phyloP scores from a whole-genome alignment of 2,113 vertebrate species.

The Phainopepla nitens region DNA sequence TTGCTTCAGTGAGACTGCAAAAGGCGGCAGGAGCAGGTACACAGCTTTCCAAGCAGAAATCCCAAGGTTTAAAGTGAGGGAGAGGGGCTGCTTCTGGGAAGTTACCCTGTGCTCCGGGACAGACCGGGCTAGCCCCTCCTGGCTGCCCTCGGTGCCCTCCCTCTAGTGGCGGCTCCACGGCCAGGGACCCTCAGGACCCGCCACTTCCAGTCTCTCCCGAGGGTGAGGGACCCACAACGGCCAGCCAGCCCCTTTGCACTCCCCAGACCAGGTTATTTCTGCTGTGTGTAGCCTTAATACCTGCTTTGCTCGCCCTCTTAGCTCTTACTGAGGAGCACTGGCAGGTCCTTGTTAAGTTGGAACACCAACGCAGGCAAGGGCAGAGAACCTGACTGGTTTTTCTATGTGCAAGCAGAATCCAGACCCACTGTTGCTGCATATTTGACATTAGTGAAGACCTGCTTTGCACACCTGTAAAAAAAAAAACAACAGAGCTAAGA shows the following conservation, averaged over 20 bases:
- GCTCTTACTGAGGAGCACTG: background rate
- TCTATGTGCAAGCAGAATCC: background rate
- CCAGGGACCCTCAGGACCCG: accelerated
- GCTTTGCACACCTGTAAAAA: background rate
- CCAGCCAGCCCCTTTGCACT: accelerated
- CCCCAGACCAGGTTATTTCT: background rate
- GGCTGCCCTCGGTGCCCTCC: accelerated
- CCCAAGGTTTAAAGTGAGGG: background rate
- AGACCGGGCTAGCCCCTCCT: accelerated
- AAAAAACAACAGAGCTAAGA: background rate
- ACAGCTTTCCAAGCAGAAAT: background rate
- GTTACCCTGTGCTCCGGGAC: too few relatives aligned
- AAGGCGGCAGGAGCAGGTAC: background rate
- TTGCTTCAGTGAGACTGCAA: background rate
- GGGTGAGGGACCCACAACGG: accelerated
- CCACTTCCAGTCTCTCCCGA: background rate
- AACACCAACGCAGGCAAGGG: accelerated
- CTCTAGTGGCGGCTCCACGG: background rate
- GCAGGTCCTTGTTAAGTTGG: background rate
- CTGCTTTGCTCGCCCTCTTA: background rate
- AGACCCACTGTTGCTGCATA: background rate
- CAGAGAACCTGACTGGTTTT: background rate
- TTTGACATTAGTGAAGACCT: background rate
- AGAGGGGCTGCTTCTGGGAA: background rate
- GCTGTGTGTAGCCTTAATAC: background rate